These are phyloP conservation scores for Perca flavescens DNA, from an alignment of 2,113 vertebrate species.

Conservation along the genomic window DNA sequence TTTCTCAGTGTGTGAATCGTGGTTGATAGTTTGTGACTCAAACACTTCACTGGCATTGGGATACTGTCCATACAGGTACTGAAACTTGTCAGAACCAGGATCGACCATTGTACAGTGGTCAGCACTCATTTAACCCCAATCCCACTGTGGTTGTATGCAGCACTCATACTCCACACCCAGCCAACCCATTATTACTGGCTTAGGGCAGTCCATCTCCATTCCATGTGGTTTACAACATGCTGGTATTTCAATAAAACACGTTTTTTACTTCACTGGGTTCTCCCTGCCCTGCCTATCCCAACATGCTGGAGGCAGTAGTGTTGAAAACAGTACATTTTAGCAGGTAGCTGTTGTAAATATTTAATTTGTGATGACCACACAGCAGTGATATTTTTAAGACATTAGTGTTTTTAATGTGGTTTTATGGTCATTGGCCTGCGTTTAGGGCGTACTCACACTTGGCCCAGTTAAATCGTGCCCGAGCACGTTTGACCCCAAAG, in stretches of 20 bases:
- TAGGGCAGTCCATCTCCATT: conserved; percentile 14
- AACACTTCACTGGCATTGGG: not conserved
- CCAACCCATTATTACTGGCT: conserved; percentile 31
- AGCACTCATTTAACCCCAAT: conserved; percentile 5
- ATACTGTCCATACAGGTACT: not conserved
- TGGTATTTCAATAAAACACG: conserved; percentile 30
- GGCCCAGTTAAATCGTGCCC: too few relatives aligned
- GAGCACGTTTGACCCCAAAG: too few relatives aligned
- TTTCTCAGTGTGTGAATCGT: not conserved
- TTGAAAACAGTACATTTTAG: conserved; percentile 10
- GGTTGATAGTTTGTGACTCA: not conserved
- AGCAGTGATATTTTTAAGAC: conserved; percentile 10
- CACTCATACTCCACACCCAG: conserved; percentile 20
- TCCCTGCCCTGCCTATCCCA: not conserved
- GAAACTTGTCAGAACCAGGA: not conserved
- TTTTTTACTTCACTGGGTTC: not conserved
- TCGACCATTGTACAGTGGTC: not conserved
- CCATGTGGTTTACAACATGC: conserved; percentile 24
- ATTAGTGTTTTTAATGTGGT: not conserved
- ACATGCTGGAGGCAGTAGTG: not conserved
- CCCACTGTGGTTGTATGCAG: conserved; percentile 25
- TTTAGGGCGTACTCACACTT: not conserved
- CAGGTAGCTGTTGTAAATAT: conserved; percentile 14
- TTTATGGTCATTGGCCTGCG: not conserved
- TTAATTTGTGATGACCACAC: conserved; percentile 5